phyloP scores from a whole-genome alignment of 2,113 vertebrate genomes.

The Phyllostomus hastatus region DNA sequence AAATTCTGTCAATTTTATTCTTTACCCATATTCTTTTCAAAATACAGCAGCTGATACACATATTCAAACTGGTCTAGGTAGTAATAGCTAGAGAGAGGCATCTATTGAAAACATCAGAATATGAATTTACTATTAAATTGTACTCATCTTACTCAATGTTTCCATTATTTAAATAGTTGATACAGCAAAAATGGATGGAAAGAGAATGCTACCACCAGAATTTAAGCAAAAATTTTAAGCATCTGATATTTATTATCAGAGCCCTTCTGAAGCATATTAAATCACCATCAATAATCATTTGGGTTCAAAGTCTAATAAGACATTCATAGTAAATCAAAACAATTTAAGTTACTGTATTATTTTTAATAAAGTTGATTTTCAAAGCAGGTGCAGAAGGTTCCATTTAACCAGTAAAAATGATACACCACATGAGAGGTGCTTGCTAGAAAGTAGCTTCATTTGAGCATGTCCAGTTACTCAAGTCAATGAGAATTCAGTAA shows the following conservation, averaged over 20 bases:
- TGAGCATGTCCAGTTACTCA: conserved; percentile 6
- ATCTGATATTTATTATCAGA: background rate
- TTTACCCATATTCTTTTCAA: background rate
- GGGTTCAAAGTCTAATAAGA: conserved; percentile 12
- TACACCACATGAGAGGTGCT: background rate
- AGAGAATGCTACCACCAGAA: background rate
- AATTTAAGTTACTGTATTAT: conserved; percentile 32
- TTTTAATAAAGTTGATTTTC: conserved; percentile 57
- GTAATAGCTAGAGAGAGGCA: background rate
- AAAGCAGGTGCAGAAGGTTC: conserved; percentile 9
- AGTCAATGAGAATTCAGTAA: conserved; percentile 11
- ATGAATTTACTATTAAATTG: background rate
- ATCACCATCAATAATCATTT: conserved; percentile 31
- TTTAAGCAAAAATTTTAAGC: background rate
- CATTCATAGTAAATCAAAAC: conserved; percentile 38
- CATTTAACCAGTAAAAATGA: conserved; percentile 34
- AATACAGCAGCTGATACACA: background rate
- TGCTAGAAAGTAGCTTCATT: background rate
- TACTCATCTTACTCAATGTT: background rate
- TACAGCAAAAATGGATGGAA: background rate
- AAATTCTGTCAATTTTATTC: background rate
- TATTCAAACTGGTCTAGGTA: background rate
- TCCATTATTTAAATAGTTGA: background rate
- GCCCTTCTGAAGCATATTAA: background rate
- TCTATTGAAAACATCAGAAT: background rate